Percentiles rank a stretch among this genome's conserved stretches.
These are phyloP conservation scores for Atethmia centrago DNA, from an alignment of 2,888 invertebrate genomes.

Conservation along the genomic window DNA sequence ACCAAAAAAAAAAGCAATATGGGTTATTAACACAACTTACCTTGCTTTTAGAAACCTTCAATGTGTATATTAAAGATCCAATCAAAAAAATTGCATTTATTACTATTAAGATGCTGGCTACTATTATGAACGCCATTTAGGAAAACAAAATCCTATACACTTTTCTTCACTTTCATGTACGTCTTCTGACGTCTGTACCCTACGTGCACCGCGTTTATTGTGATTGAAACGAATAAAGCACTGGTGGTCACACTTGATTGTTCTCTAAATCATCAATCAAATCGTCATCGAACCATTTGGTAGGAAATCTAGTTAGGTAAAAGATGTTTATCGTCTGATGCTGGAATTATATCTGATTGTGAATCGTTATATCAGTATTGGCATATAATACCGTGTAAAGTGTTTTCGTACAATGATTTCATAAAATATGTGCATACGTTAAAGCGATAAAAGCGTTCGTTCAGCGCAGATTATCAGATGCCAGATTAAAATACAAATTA, in stretches of 20 bases:
- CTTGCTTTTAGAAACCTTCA: slow-evolving; percentile 61
- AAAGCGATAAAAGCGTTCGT: slow-evolving; percentile 5
- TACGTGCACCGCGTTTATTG: slow-evolving; percentile 3
- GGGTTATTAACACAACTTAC: slow-evolving; percentile 58
- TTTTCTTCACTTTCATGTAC: slow-evolving; percentile 8
- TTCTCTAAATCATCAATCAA: slow-evolving; percentile 27
- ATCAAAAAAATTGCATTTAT: slow-evolving; percentile 73
- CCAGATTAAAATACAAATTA: not conserved
- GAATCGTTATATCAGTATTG: slow-evolving; percentile 8
- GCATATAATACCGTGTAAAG: not conserved
- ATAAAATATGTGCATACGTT: slow-evolving; percentile 5
- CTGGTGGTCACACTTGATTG: slow-evolving; percentile 13
- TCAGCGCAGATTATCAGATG: slow-evolving; percentile 13
- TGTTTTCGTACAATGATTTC: slow-evolving; percentile 16
- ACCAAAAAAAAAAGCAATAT: not conserved
- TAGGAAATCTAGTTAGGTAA: not conserved
- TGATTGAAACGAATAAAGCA: slow-evolving; percentile 25
- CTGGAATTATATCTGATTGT: slow-evolving; percentile 23
- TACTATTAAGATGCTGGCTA: slow-evolving; percentile 66
- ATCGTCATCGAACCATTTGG: not conserved
- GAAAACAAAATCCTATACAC: slow-evolving; percentile 1
- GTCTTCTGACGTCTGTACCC: slow-evolving; percentile 6
- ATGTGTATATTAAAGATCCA: slow-evolving; percentile 70
- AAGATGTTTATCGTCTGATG: slow-evolving; percentile 21
- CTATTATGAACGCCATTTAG: slow-evolving; percentile 62